Evolutionary conservation across 2,113 vertebrate species (phyloP).

Genomic region (Cyprinodon brontotheroides): DNA sequence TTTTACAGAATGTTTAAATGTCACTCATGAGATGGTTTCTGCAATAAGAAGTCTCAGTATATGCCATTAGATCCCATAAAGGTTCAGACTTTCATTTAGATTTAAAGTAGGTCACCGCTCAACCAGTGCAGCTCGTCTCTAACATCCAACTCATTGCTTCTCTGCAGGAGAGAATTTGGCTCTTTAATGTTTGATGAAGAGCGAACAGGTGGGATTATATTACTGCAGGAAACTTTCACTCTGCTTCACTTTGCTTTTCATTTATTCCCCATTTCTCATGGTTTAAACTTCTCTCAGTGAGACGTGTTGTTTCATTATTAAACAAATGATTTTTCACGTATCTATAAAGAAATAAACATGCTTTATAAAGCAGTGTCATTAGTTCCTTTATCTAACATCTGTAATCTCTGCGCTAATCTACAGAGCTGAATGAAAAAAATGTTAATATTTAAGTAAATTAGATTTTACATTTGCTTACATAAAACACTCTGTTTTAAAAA

Average conservation of each 20-base stretch:
- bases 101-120: background rate
- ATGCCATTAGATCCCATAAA: background rate
- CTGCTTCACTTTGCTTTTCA: background rate
- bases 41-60: background rate
- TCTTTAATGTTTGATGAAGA: conserved; percentile 48
- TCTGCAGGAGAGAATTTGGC: conserved; percentile 27
- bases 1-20: background rate
- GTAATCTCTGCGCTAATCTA: no score
- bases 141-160: conserved; percentile 16
- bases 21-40: background rate
- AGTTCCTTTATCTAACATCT: background rate
- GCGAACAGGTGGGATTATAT: background rate
- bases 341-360: no score
- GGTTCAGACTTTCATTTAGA: background rate
- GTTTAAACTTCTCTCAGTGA: fast-evolving
- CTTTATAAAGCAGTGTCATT: background rate
- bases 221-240: background rate
- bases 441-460: no score
- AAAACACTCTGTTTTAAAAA: no score
- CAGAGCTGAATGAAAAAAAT: no score
- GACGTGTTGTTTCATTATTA: background rate
- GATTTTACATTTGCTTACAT: no score
- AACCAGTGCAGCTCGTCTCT: background rate
- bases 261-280: background rate
- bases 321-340: background rate